phyloP scores from a whole-genome alignment of 1,140 invertebrate species.

The Spodoptera litura region DNA sequence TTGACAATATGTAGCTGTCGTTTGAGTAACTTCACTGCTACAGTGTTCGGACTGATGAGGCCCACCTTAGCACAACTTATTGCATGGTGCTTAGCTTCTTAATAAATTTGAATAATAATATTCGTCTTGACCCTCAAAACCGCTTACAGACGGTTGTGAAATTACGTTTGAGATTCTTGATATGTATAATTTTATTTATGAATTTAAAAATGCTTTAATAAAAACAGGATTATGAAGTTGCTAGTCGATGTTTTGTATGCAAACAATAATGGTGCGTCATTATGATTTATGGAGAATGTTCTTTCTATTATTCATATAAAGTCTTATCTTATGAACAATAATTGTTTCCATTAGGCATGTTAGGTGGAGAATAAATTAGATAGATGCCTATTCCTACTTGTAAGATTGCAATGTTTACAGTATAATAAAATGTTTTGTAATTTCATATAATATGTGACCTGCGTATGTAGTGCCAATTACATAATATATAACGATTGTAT shows the following conservation, averaged over 20 bases:
- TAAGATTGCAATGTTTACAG: conserved; percentile 57
- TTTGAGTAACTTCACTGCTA: conserved; percentile 33
- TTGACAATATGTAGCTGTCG: conserved; percentile 19
- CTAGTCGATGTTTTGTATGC: conserved; percentile 61
- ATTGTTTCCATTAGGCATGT: conserved; percentile 56
- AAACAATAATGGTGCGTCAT: conserved; percentile 33
- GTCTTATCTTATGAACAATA: conserved; percentile 41
- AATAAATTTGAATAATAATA: conserved; percentile 52
- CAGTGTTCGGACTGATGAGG: conserved; percentile 52
- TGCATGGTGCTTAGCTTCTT: conserved; percentile 77
- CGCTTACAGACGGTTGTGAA: conserved; percentile 80
- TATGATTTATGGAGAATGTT: conserved; percentile 37
- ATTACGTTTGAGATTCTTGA: conserved; percentile 74
- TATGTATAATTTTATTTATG: conserved; percentile 42
- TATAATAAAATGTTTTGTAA: conserved; percentile 67
- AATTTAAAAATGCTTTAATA: conserved; percentile 54
- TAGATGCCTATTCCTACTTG: conserved; percentile 61
- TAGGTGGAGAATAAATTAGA: conserved; percentile 60
- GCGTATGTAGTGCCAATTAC: conserved; percentile 79
- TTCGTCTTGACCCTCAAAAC: conserved; percentile 60
- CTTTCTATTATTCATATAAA: conserved; percentile 32
- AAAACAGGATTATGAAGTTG: conserved; percentile 60
- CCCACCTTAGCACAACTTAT: conserved; percentile 76
- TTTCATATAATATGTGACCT: conserved; percentile 75
- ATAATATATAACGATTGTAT: conserved; percentile 61